These are phyloP conservation scores for Pantherophis guttatus DNA, from an alignment of 2,113 vertebrate genomes.

Conservation along the genomic window DNA sequence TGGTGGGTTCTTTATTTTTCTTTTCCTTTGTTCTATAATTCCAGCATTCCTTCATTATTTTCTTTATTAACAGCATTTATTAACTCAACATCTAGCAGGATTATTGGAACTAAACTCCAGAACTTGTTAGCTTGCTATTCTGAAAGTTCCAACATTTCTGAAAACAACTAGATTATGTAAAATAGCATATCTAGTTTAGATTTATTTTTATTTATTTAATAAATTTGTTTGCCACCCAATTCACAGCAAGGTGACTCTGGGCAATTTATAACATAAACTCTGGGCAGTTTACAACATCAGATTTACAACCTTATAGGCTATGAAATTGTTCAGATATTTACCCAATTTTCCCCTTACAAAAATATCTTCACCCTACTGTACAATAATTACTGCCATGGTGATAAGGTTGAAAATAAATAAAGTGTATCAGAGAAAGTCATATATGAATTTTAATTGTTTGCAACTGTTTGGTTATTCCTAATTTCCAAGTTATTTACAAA, in stretches of 20 bases:
- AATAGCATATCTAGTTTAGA: background rate
- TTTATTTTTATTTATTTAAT: background rate
- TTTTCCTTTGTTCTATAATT: background rate
- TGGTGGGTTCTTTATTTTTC: slow-evolving; percentile 69
- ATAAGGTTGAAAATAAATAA: background rate
- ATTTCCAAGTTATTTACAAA: background rate
- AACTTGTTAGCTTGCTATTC: background rate
- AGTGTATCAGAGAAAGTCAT: background rate
- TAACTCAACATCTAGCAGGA: background rate
- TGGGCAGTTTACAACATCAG: background rate
- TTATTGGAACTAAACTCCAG: background rate
- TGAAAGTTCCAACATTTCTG: background rate
- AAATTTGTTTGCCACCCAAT: background rate
- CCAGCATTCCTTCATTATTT: background rate
- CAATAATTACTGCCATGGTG: background rate
- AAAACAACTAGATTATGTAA: background rate
- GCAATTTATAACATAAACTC: background rate
- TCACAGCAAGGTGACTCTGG: background rate
- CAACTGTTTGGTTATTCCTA: background rate
- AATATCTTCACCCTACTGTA: background rate
- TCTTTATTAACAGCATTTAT: background rate
- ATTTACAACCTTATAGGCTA: background rate
- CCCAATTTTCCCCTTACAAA: background rate
- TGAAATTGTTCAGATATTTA: background rate
- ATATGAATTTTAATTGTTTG: background rate